Conservation (phyloP, 2,113 vertebrate genomes). For the Pongo pygmaeus region DNA sequence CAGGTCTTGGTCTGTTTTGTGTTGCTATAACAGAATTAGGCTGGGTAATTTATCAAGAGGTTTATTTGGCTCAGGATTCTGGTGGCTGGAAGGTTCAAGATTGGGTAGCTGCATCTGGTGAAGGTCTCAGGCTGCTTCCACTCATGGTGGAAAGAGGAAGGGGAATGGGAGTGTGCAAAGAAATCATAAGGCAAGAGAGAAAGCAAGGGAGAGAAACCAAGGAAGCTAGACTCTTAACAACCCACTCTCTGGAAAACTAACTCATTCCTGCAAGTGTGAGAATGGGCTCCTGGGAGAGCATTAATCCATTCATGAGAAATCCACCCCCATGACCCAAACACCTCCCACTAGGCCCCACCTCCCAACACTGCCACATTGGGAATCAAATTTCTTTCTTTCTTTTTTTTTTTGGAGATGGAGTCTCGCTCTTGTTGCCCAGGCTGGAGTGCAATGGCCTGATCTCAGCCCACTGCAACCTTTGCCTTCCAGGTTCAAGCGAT, state of each 20-base stretch:
- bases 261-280: neutral
- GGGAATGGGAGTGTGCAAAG: neutral
- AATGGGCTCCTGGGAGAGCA: neutral
- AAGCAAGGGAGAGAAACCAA: neutral
- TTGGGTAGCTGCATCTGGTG: neutral
- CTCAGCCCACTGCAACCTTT: no score
- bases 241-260: neutral
- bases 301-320: neutral
- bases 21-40: neutral
- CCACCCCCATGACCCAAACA: neutral
- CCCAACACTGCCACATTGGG: neutral
- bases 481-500: no score
- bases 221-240: neutral
- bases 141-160: neutral
- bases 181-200: neutral
- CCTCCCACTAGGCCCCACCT: neutral
- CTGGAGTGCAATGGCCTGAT: no score
- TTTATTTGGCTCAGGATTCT: neutral
- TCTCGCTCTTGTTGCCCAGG: no score
- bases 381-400: neutral
- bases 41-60: neutral
- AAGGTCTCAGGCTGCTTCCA: neutral
- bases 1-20: neutral
- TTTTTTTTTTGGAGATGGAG: no score
- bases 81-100: neutral